phyloP scores from a whole-genome alignment of 35 echinoderm and acorn worm genomes.

The Ophioderma brevispina region DNA sequence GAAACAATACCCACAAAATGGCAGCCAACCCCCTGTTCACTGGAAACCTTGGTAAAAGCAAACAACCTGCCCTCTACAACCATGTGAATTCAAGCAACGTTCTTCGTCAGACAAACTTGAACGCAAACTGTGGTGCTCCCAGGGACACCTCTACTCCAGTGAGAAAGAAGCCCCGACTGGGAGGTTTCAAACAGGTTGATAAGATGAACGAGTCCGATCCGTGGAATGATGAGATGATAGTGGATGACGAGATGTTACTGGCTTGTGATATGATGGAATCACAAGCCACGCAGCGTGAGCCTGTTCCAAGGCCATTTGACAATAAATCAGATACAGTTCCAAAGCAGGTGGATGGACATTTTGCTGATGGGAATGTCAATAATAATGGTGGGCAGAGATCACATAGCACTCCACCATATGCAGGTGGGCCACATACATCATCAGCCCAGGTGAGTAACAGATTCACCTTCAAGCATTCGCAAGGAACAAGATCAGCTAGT shows the following conservation, averaged over 20 bases:
- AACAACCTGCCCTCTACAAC: slow-evolving; percentile 6
- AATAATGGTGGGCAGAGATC: neutral
- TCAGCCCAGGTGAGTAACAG: neutral
- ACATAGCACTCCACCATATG: neutral
- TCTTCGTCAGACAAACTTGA: slow-evolving; percentile 27
- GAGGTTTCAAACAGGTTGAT: neutral
- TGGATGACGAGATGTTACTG: slow-evolving; percentile 73
- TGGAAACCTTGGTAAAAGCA: slow-evolving; percentile 44
- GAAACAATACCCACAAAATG: slow-evolving; percentile 31
- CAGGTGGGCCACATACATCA: neutral
- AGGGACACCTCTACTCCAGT: slow-evolving; percentile 25
- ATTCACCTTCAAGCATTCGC: neutral
- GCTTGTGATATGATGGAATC: slow-evolving; percentile 78
- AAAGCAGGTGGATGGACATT: neutral
- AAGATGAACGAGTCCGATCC: slow-evolving; percentile 57
- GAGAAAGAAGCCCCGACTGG: slow-evolving; percentile 71
- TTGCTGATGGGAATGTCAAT: neutral
- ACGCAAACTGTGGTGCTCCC: neutral
- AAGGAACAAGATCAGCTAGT: neutral
- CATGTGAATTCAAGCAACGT: neutral
- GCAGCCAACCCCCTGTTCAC: slow-evolving; percentile 90
- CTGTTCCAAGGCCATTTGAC: slow-evolving; percentile 32
- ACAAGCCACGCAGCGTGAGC: slow-evolving; percentile 29
- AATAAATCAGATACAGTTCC: neutral
- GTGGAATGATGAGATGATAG: slow-evolving; percentile 82